Evolutionary conservation across 2,113 vertebrate genomes (phyloP).

Genomic region (Halcyon malimbica): DNA sequence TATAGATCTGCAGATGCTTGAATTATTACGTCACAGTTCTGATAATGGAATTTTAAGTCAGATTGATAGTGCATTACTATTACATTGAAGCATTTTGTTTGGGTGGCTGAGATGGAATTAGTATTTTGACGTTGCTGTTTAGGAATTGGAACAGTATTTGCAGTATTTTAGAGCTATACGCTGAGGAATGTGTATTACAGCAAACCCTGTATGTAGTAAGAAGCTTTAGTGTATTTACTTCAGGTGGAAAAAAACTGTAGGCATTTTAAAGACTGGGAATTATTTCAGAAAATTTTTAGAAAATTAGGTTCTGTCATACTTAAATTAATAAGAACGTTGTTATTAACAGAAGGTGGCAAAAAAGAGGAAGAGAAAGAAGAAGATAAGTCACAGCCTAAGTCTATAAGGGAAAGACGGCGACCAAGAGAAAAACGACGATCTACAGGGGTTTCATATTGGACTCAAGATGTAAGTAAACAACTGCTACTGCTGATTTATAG

Average conservation of each 20-base stretch:
- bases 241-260: neutral
- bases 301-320: neutral
- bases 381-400: constrained; percentile 94
- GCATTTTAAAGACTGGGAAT: neutral
- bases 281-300: neutral
- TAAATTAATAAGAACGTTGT: constrained; percentile 36
- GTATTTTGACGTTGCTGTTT: neutral
- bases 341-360: constrained; percentile 83
- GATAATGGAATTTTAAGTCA: neutral
- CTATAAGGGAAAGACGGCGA: constrained; percentile 93
- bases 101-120: neutral
- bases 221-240: neutral
- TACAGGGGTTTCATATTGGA: constrained; percentile 93
- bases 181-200: neutral
- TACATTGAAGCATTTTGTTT: neutral
- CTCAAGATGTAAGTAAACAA: constrained; percentile 86
- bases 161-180: neutral
- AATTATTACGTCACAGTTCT: neutral
- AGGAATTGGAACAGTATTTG: neutral
- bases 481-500: neutral
- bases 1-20: neutral
- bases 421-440: constrained; percentile 96
- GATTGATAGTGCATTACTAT: neutral
- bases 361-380: constrained; percentile 96
- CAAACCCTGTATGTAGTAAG: neutral